These are phyloP conservation scores for Zootermopsis nevadensis DNA, from an alignment of 2,888 invertebrate species.

Conservation along the genomic window DNA sequence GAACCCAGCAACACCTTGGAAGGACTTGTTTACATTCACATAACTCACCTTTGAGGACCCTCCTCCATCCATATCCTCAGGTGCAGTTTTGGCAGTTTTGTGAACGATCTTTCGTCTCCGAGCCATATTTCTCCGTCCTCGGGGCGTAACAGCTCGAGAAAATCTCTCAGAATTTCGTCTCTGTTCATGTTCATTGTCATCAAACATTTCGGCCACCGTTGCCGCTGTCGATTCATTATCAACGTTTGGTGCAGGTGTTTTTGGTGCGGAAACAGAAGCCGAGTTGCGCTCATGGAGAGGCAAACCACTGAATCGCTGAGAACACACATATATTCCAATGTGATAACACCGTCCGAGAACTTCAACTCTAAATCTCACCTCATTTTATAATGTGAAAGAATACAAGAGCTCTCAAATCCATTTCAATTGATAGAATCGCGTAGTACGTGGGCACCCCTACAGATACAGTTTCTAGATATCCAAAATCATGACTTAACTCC, in stretches of 20 bases:
- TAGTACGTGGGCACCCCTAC: too few relatives aligned
- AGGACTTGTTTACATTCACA: not conserved
- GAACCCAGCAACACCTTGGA: too few relatives aligned
- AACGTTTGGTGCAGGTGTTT: slow-evolving; percentile 19
- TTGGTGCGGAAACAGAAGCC: slow-evolving; percentile 44
- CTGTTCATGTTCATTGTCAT: slow-evolving; percentile 71
- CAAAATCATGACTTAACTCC: too few relatives aligned
- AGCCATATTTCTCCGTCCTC: slow-evolving; percentile 63
- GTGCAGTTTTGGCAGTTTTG: slow-evolving; percentile 27
- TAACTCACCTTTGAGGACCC: slow-evolving; percentile 52
- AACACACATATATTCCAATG: too few relatives aligned
- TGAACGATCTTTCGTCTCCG: slow-evolving; percentile 39
- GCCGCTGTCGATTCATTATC: not conserved
- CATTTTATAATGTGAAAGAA: too few relatives aligned
- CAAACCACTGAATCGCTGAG: slow-evolving; percentile 53
- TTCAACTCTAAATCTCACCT: too few relatives aligned
- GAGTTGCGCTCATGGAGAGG: slow-evolving; percentile 60
- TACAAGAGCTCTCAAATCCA: too few relatives aligned
- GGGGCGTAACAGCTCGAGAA: slow-evolving; percentile 70
- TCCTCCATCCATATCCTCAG: slow-evolving; percentile 49
- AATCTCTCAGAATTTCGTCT: slow-evolving; percentile 74
- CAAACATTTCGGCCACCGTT: slow-evolving; percentile 57
- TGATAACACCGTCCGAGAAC: too few relatives aligned
- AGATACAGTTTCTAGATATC: too few relatives aligned
- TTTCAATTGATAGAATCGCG: too few relatives aligned